Percentiles rank a stretch among this genome's conserved stretches.
These are phyloP conservation scores for Colaptes auratus DNA, from an alignment of 2,113 vertebrate genomes.

Conservation along the genomic window DNA sequence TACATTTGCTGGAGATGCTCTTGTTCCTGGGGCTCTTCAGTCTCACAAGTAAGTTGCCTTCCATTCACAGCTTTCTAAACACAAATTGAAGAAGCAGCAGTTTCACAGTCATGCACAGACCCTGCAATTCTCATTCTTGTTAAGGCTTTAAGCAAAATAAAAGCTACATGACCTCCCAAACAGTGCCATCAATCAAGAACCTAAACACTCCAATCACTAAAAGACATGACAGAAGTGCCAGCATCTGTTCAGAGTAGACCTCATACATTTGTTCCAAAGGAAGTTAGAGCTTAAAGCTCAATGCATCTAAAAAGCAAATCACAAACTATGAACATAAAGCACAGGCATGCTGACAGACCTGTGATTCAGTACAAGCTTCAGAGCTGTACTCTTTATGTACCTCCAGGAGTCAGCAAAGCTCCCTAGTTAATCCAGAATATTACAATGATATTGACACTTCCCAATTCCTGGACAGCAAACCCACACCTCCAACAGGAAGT, in stretches of 20 bases:
- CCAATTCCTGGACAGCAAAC: neutral
- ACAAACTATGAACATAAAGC: neutral
- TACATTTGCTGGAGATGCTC: constrained; percentile 57
- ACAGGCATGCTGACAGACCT: no score
- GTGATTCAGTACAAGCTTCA: neutral
- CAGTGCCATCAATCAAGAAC: neutral
- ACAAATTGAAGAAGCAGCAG: constrained; percentile 7
- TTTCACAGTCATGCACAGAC: neutral
- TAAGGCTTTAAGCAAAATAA: neutral
- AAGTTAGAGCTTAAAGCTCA: neutral
- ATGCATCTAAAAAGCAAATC: neutral
- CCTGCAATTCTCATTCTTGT: neutral
- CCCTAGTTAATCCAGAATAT: neutral
- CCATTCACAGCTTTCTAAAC: constrained; percentile 72
- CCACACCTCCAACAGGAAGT: neutral
- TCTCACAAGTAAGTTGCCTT: constrained; percentile 60
- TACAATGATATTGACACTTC: neutral
- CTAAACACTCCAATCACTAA: neutral
- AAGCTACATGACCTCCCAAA: neutral
- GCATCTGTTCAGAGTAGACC: neutral
- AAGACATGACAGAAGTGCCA: neutral
- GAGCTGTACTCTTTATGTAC: neutral
- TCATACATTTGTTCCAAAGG: neutral
- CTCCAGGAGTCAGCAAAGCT: neutral
- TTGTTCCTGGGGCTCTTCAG: constrained; percentile 57